phyloP scores from a whole-genome alignment of 2,797 vertebrate genomes.

The Acropternis orthonyx region DNA sequence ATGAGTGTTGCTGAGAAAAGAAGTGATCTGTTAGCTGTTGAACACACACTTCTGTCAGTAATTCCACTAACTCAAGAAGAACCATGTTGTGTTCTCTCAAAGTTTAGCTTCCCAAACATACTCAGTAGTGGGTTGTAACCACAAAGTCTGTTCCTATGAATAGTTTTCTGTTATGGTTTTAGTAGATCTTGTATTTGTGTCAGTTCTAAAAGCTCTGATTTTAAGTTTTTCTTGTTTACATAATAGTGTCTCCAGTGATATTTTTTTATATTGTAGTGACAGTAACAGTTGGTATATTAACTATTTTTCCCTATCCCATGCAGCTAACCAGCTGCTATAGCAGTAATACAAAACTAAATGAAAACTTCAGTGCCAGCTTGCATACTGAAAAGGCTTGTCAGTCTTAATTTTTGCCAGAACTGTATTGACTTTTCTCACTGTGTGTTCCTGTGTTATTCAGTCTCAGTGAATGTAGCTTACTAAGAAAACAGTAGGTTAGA shows the following conservation, averaged over 20 bases:
- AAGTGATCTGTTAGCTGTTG: not conserved
- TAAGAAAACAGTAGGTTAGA: not conserved
- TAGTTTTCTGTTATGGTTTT: not conserved
- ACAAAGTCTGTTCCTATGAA: not conserved
- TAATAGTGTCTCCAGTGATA: not conserved
- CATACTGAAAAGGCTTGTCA: slow-evolving; percentile 3
- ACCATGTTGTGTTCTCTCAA: not conserved
- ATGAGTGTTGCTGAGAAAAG: not conserved
- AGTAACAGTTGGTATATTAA: not conserved
- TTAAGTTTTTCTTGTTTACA: not conserved
- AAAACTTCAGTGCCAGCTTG: not conserved
- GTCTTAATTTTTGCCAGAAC: slow-evolving; percentile 7
- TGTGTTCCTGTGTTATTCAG: not conserved
- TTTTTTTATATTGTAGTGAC: not conserved
- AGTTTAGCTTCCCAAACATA: not conserved
- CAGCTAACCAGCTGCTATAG: not conserved
- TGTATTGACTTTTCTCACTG: not conserved
- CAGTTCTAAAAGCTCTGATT: not conserved
- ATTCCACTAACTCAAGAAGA: not conserved
- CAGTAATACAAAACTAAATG: not conserved
- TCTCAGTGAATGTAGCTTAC: not conserved
- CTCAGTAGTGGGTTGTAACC: not conserved
- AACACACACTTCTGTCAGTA: not conserved
- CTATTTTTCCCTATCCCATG: not conserved
- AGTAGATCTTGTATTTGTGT: not conserved